Conservation (phyloP, 2,888 invertebrate species). For the Drosophila buzzatii region DNA sequence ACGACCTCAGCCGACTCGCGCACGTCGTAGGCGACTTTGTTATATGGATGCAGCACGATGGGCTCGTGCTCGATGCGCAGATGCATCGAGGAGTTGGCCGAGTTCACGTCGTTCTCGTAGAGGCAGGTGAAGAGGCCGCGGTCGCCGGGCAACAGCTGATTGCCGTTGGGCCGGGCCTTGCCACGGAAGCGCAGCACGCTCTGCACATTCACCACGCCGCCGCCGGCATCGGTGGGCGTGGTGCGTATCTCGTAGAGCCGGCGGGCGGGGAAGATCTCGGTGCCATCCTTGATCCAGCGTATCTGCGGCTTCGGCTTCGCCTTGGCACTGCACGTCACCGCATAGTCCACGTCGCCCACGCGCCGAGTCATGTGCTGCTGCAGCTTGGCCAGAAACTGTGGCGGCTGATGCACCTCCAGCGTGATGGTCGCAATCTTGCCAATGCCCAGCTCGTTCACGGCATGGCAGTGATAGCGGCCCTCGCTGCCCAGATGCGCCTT, state of each 20-base stretch:
- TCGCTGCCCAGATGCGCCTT: conserved; percentile 94
- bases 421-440: conserved; percentile 93
- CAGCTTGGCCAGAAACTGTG: conserved; percentile 92
- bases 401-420: conserved; percentile 94
- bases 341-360: conserved; percentile 92
- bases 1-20: conserved; percentile 93
- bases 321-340: conserved; percentile 93
- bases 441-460: conserved; percentile 94
- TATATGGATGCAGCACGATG: conserved; percentile 93
- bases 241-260: conserved; percentile 93
- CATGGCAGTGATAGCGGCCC: conserved; percentile 95
- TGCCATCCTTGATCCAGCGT: conserved; percentile 94
- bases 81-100: conserved; percentile 95
- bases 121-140: conserved; percentile 94
- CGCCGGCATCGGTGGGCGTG: conserved; percentile 89
- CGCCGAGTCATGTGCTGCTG: conserved; percentile 93
- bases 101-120: conserved; percentile 95
- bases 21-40: conserved; percentile 94
- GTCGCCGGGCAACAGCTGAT: conserved; percentile 92
- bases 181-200: conserved; percentile 93
- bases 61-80: conserved; percentile 96
- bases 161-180: conserved; percentile 90
- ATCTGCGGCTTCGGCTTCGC: conserved; percentile 95
- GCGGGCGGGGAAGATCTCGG: conserved; percentile 90
- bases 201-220: conserved; percentile 92